Base-by-base conservation (phyloP, 1,140 invertebrate genomes). In the Metopolophium dirhodum region DNA sequence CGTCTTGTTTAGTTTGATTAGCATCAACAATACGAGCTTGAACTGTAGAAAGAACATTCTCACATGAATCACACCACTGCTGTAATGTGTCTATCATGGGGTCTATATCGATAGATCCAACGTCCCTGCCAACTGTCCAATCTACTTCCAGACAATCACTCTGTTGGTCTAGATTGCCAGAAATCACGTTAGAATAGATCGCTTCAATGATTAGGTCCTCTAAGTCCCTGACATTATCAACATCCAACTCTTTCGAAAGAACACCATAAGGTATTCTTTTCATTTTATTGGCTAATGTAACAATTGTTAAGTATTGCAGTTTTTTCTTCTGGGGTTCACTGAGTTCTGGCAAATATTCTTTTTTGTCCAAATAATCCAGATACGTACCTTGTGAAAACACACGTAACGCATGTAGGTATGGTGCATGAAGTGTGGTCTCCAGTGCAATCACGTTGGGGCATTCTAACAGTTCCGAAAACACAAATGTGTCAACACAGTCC, bases 131-230 rank as follows among this genome's bases (percentile, higher is more conserved):
- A 68, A 99, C 96, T 1, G 98, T 98, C 95, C 98, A 99, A 95
- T 99, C 98, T 2, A 99, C 97, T 95, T 99, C 98, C 68, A 99
- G 96, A 94, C 98, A 97, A 94, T 97, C 97, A 95, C 98, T 98
- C 95, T 98, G 98, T 95, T 99, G 99, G 95, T 99, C 99, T 93
- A 99, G 95, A 96, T 99, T 99, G 1, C 98, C 99, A 94, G 98
- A 98, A 94, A 99, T 98, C 94, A 99, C 98, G 95, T 99, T 98
- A 94, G 97, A 98, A 96, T 99, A 99, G 94, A 99, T 98, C 20
- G 98, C 98, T 96, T 99, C 99, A 94, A 99, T 99, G 92, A 99
- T 99, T 86, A 99, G 96, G 96, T 99, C 99, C 96, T 99, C 99
- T 90, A 99, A 95, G 95, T 99, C 98, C 94, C 99, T 96, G 26